Evolutionary conservation across 2,797 vertebrate genomes (phyloP), one percentile per base, ranked within the genome.

Genomic region (Todus mexicanus): DNA sequence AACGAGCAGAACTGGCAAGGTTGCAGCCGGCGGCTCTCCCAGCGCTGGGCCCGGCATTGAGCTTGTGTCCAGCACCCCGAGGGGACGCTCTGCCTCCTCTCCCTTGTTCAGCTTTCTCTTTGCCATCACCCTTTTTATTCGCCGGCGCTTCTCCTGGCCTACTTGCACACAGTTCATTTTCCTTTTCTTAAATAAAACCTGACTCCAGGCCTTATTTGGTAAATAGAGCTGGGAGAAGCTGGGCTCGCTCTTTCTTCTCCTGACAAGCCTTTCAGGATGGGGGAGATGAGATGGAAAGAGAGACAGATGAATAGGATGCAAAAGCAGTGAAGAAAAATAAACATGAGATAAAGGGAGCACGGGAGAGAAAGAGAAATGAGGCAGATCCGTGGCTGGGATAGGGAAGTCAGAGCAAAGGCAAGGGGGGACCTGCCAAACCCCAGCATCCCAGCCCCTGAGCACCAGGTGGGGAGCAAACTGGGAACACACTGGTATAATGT

Each of bases 151-250:
- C 48, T 87, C 29, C 79, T 93, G 84, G 78, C 84, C 88, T 93
- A 89, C 89, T 95, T 94, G 86, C 90, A 94, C 89, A 84, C 91
- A 89, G 75, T 88, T 93, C 48, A 12, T 94, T 85, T 93, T 79
- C 87, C 54, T 81, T 84, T 87, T 92, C 91, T 90, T 90, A 78
- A 91, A 91, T 91, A 94, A 95, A 96, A 95, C 71, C 57, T 94
- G 94, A 85, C 94, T 94, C 71, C 56, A 47, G 94, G 90, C 89
- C 92, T 90, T 93, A 87, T 86, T 94, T 90, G 66, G 92, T 87
- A 93, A 95, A 93, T 61, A 75, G 92, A 86, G 48, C 77, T 92
- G 84, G 87, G 79, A 73, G 78, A 95, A 87, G 88, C 81, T 45
- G 80, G 81, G 88, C 79, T 84, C 2, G 56, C 45, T 65, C 87